Conservation (phyloP, 2,888 invertebrate species). For the Neoitamus cyanurus region DNA sequence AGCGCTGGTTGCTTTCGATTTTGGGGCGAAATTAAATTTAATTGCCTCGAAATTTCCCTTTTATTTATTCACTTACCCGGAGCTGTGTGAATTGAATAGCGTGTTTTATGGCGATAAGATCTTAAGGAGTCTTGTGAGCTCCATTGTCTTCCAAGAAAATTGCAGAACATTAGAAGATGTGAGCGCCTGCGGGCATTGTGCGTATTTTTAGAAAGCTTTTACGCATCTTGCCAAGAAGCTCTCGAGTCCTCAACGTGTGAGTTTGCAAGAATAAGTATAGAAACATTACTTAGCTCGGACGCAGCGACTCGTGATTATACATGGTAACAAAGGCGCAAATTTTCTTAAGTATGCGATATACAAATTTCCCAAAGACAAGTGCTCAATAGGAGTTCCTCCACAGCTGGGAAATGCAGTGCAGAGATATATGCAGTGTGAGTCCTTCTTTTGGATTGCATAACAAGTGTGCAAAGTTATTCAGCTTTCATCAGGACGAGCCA, state of each 20-base stretch:
- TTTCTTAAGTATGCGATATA: not conserved
- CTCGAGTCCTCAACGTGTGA: not conserved
- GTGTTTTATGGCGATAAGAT: not conserved
- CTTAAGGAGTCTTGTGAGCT: not conserved
- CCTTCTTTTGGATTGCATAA: constrained; percentile 6
- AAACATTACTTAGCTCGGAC: not conserved
- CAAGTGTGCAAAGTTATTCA: constrained; percentile 32
- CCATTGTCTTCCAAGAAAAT: not conserved
- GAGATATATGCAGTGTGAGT: not conserved
- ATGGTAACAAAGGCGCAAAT: not conserved
- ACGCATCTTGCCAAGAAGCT: not conserved
- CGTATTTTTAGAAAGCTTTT: not conserved
- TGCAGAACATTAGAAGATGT: not conserved
- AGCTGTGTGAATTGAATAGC: not conserved
- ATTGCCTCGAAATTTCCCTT: not conserved
- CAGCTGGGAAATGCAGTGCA: not conserved
- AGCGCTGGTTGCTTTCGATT: not conserved
- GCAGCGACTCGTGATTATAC: not conserved
- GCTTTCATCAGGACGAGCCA: constrained; percentile 27
- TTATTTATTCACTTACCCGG: not conserved
- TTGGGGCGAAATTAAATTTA: not conserved
- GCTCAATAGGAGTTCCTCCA: not conserved
- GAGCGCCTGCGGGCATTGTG: not conserved
- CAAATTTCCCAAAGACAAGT: not conserved
- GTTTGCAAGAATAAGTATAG: not conserved